phyloP scores from a whole-genome alignment of 2,888 invertebrate genomes.

The Colostygia pectinataria region DNA sequence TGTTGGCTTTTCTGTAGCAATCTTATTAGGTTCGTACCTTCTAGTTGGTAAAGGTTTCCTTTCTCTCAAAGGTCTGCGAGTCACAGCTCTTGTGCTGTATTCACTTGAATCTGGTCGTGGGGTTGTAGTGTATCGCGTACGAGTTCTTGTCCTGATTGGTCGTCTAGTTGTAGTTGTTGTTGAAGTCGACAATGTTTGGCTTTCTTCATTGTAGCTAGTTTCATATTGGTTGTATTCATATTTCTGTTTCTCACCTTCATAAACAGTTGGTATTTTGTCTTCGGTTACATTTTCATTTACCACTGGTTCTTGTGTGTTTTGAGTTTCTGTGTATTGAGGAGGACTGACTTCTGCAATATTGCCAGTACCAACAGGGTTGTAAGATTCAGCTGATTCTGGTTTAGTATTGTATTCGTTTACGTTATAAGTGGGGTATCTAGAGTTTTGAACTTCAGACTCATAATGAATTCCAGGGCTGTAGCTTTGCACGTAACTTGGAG shows the following conservation, averaged over 20 bases:
- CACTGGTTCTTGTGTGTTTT: slow-evolving; percentile 46
- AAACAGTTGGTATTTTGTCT: slow-evolving; percentile 26
- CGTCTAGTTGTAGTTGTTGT: slow-evolving; percentile 55
- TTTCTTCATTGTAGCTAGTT: slow-evolving; percentile 47
- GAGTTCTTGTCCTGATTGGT: slow-evolving; percentile 60
- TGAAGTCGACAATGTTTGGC: slow-evolving; percentile 46
- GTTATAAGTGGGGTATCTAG: slow-evolving; percentile 58
- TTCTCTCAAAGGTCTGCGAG: slow-evolving; percentile 79
- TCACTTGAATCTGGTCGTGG: slow-evolving; percentile 68
- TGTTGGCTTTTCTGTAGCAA: slow-evolving; percentile 63
- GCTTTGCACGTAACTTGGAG: slow-evolving; percentile 62
- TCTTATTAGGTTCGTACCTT: slow-evolving; percentile 69
- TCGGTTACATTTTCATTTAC: slow-evolving; percentile 43
- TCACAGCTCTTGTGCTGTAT: slow-evolving; percentile 63
- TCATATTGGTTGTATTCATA: slow-evolving; percentile 59
- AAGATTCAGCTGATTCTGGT: slow-evolving; percentile 44
- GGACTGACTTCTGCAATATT: slow-evolving; percentile 31
- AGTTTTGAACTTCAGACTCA: slow-evolving; percentile 57
- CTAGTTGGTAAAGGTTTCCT: slow-evolving; percentile 71
- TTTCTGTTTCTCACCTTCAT: slow-evolving; percentile 37
- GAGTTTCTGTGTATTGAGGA: slow-evolving; percentile 45
- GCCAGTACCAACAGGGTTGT: slow-evolving; percentile 33
- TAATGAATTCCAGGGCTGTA: slow-evolving; percentile 73
- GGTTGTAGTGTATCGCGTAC: slow-evolving; percentile 71
- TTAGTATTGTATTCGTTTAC: slow-evolving; percentile 55